These are phyloP conservation scores for Gisinianus flammeolus DNA, from an alignment of 2,888 invertebrate genomes.

Conservation along the genomic window DNA sequence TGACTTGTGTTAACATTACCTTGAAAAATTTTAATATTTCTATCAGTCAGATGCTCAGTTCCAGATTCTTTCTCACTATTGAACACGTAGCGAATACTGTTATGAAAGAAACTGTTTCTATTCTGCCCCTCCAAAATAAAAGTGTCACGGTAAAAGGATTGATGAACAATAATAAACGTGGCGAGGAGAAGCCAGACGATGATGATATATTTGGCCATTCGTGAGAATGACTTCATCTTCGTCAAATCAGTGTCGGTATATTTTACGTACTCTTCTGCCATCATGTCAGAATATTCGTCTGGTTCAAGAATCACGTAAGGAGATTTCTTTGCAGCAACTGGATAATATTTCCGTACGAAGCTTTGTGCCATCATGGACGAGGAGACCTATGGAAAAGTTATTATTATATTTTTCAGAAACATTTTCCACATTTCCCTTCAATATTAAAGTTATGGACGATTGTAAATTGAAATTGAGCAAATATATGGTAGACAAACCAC, in stretches of 20 bases:
- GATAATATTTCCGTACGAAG: conserved; percentile 30
- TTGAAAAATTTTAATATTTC: background rate
- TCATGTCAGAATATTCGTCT: conserved; percentile 30
- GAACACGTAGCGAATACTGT: conserved; percentile 8
- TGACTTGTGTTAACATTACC: too few relatives aligned
- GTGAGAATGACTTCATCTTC: conserved; percentile 31
- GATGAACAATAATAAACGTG: conserved; percentile 13
- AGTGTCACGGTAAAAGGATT: conserved; percentile 13
- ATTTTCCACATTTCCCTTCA: too few relatives aligned
- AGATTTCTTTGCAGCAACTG: conserved; percentile 26
- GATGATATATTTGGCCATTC: conserved; percentile 21
- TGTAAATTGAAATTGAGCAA: too few relatives aligned
- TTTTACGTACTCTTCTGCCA: conserved; percentile 29
- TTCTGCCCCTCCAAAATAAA: conserved; percentile 1
- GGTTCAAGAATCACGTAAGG: conserved; percentile 36
- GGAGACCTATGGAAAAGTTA: background rate
- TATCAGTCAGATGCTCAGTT: background rate
- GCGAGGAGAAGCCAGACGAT: conserved; percentile 4
- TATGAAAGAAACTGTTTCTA: background rate
- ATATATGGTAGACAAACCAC: too few relatives aligned
- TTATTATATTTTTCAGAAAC: background rate
- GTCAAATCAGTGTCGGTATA: conserved; percentile 22
- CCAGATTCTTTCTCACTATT: background rate
- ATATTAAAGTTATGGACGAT: too few relatives aligned
- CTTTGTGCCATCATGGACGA: conserved; percentile 22